These are phyloP conservation scores for Scolopax mira DNA, from an alignment of 2,113 vertebrate species.

Conservation along the genomic window DNA sequence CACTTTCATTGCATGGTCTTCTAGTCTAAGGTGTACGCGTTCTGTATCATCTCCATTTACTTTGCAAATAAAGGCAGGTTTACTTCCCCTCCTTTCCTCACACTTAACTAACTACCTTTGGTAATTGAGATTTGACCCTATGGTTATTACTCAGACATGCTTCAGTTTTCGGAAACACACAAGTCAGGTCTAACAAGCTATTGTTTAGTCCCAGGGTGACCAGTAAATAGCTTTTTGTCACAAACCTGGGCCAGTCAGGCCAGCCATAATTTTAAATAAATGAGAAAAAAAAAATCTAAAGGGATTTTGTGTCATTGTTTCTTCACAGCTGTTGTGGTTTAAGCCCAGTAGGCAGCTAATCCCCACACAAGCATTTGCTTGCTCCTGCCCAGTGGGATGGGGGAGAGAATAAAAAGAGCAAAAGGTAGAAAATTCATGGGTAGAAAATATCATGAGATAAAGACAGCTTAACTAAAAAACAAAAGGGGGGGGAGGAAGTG, in stretches of 20 bases:
- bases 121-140: background rate
- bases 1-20: accelerated
- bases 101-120: background rate
- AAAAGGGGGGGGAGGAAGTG: accelerated
- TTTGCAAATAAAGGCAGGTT: background rate
- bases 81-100: background rate
- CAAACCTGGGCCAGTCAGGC: background rate
- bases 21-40: accelerated
- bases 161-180: background rate
- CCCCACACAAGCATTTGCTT: background rate
- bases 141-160: background rate
- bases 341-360: background rate
- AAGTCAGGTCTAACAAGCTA: background rate
- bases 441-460: too few species aligned
- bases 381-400: accelerated
- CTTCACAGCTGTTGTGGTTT: background rate
- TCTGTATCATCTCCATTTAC: background rate
- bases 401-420: background rate
- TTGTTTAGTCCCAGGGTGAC: background rate
- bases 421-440: background rate
- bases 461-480: background rate
- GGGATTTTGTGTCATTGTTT: background rate
- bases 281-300: background rate
- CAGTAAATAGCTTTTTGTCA: background rate
- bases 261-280: background rate